Conservation (phyloP, 2,797 vertebrate genomes). For the Pangasius krempfi region DNA sequence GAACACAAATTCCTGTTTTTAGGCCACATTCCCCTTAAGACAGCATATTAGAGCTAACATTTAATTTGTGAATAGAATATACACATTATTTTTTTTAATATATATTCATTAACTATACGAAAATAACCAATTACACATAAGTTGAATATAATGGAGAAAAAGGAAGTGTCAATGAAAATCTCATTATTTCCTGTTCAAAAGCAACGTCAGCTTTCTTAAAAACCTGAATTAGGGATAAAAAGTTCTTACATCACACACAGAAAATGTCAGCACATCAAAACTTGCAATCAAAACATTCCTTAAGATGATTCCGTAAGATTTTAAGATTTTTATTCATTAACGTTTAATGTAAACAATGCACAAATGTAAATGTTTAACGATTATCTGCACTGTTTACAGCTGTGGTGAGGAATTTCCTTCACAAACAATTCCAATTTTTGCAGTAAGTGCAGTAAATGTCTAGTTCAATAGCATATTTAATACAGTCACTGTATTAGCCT, state of each 20-base stretch:
- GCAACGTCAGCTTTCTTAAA: not conserved
- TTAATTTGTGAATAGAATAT: not conserved
- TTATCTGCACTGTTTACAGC: not conserved
- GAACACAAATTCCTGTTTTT: not conserved
- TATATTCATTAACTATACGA: not conserved
- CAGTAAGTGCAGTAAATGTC: not conserved
- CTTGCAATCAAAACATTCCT: not conserved
- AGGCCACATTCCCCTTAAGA: not conserved
- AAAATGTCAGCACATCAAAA: not conserved
- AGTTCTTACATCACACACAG: not conserved
- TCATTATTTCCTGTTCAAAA: not conserved
- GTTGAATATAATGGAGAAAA: not conserved
- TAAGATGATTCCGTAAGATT: not conserved
- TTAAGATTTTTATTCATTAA: not conserved
- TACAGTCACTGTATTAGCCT: constrained; percentile 11
- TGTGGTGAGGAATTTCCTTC: not conserved
- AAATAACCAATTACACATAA: not conserved
- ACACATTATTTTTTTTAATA: too few relatives aligned
- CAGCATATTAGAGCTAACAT: not conserved
- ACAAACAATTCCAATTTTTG: not conserved
- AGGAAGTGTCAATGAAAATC: not conserved
- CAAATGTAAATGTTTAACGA: not conserved
- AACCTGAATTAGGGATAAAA: not conserved
- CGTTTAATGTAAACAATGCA: not conserved
- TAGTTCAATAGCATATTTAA: constrained; percentile 3